Evolutionary conservation across 2,797 vertebrate genomes (phyloP).

Genomic region (Artibeus jamaicensis): DNA sequence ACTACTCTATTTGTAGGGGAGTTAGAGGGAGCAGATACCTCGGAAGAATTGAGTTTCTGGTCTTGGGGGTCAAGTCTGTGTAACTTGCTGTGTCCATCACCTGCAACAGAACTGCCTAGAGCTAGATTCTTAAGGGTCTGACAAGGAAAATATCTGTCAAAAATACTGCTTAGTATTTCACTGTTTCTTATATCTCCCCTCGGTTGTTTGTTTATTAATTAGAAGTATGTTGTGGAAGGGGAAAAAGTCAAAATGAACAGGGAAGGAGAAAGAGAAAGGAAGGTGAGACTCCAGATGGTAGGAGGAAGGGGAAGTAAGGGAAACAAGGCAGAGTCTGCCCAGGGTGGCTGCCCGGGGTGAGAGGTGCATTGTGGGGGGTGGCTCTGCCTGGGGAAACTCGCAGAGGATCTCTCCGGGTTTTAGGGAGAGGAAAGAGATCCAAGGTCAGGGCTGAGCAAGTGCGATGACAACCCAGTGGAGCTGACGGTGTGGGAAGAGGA

Average conservation of each 20-base stretch:
- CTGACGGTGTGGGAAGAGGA: neutral
- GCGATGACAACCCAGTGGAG: neutral
- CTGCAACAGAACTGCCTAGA: slow-evolving; percentile 50
- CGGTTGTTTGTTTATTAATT: slow-evolving; percentile 45
- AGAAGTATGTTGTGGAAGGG: neutral
- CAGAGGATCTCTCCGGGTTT: neutral
- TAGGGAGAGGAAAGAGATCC: neutral
- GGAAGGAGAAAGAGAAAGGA: neutral
- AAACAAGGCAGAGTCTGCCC: neutral
- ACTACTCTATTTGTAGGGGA: slow-evolving; percentile 29
- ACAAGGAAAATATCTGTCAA: slow-evolving; percentile 15
- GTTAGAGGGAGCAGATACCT: neutral
- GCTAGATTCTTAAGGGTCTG: slow-evolving; percentile 58
- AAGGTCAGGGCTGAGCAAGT: neutral
- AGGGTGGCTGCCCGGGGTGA: neutral
- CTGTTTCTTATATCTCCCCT: slow-evolving; percentile 29
- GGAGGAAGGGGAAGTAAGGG: neutral
- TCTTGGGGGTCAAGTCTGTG: slow-evolving; percentile 25
- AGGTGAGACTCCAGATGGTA: neutral
- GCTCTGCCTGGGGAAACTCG: neutral
- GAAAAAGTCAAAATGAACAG: neutral
- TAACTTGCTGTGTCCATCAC: slow-evolving; percentile 40
- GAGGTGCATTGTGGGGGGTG: neutral
- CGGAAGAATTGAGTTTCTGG: slow-evolving; percentile 55
- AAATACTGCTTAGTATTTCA: slow-evolving; percentile 54